Conservation (phyloP, 2,888 invertebrate species). For the Nomada fucata region DNA sequence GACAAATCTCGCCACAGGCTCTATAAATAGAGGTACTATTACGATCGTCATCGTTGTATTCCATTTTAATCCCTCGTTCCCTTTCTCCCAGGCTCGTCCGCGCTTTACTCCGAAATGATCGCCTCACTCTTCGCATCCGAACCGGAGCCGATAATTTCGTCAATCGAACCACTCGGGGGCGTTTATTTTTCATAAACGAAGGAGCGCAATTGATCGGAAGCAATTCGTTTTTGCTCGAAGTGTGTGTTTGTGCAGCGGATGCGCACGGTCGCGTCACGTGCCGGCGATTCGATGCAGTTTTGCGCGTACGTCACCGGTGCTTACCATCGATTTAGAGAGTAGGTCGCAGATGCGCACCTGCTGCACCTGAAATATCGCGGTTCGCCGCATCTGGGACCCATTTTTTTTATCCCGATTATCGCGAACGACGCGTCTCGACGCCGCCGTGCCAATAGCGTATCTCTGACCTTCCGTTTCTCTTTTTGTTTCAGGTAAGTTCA, state of each 20-base stretch:
- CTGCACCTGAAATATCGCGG: slow-evolving; percentile 33
- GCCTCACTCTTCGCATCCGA: not conserved
- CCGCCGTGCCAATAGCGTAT: not conserved
- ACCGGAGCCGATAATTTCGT: not conserved
- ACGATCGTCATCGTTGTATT: too few species aligned
- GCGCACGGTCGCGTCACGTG: slow-evolving; percentile 27
- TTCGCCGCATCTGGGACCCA: slow-evolving; percentile 2
- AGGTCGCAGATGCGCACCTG: slow-evolving; percentile 59
- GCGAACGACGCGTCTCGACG: slow-evolving; percentile 1
- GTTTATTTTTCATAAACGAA: not conserved
- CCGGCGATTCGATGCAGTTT: slow-evolving; percentile 46
- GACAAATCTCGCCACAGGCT: not conserved
- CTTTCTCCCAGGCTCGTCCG: not conserved
- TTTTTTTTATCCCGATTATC: slow-evolving; percentile 15
- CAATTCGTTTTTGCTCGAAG: not conserved
- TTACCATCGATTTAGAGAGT: slow-evolving; percentile 58
- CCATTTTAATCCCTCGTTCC: too few species aligned
- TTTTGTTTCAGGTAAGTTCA: slow-evolving; percentile 36
- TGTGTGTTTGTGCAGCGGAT: not conserved
- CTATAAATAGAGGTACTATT: not conserved
- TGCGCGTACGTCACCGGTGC: slow-evolving; percentile 50
- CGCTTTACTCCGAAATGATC: not conserved
- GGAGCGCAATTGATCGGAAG: not conserved
- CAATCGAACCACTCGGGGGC: not conserved
- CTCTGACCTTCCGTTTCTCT: not conserved